Percentiles rank a stretch among this genome's conserved stretches.
phyloP scores from a whole-genome alignment of 2,888 invertebrate species.

The Ethmia dodecea region DNA sequence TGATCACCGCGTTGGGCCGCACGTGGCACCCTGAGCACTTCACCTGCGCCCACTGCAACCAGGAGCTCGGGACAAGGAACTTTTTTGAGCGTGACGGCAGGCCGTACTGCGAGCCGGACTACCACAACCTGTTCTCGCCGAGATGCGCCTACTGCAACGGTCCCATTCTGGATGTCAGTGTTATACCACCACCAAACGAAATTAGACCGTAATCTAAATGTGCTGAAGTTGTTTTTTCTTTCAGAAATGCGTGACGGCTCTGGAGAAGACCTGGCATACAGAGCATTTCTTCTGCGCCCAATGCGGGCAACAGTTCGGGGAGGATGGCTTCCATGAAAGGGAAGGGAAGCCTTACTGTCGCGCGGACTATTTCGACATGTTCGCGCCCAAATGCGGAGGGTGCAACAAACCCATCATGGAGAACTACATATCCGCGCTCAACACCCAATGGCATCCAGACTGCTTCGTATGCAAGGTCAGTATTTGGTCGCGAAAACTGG shows the following conservation, averaged over 20 bases:
- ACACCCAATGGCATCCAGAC: conserved; percentile 98
- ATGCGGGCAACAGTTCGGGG: conserved; percentile 97
- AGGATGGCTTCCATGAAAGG: conserved; percentile 98
- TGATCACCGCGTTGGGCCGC: conserved; percentile 97
- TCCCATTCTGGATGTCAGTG: conserved; percentile 96
- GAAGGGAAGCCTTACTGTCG: conserved; percentile 98
- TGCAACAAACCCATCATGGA: conserved; percentile 97
- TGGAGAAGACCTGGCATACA: conserved; percentile 99
- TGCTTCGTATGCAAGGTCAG: conserved; percentile 99
- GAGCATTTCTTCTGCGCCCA: conserved; percentile 99
- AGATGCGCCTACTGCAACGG: conserved; percentile 99
- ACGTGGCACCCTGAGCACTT: conserved; percentile 99
- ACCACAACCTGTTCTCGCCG: conserved; percentile 98
- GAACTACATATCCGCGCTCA: conserved; percentile 98
- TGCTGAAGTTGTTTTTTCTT: conserved; percentile 41
- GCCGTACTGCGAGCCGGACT: conserved; percentile 99
- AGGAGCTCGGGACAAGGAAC: conserved; percentile 97
- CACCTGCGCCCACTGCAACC: conserved; percentile 97
- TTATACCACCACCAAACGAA: background rate
- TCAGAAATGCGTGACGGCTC: conserved; percentile 98
- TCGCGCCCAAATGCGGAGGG: conserved; percentile 98
- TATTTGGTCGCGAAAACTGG: conserved; percentile 23
- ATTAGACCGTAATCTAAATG: background rate
- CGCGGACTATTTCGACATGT: conserved; percentile 97
- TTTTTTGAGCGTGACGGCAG: conserved; percentile 98